Conservation (phyloP, 2,113 vertebrate species). For the Aix galericulata region DNA sequence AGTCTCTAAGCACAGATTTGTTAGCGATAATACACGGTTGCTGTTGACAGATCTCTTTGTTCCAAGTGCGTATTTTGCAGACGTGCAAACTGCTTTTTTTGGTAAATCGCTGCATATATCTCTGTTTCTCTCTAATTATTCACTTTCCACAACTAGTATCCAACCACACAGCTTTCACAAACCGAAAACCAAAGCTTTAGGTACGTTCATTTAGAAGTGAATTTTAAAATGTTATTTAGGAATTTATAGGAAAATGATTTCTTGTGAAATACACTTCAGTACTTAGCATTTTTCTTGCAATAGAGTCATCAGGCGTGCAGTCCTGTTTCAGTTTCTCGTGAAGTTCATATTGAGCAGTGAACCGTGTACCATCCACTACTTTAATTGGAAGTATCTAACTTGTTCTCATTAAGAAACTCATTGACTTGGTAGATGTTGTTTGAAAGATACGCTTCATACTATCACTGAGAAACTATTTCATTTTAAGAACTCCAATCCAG, state of each 20-base stretch:
- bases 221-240: neutral
- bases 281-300: neutral
- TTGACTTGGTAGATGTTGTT: neutral
- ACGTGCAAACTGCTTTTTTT: neutral
- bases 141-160: neutral
- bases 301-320: neutral
- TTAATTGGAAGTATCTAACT: neutral
- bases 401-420: neutral
- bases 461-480: neutral
- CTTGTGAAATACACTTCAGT: neutral
- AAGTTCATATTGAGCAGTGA: constrained; percentile 22
- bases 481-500: neutral
- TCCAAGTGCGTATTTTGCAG: neutral
- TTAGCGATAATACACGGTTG: neutral
- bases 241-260: neutral
- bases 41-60: neutral
- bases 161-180: neutral
- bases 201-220: neutral
- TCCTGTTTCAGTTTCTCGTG: neutral
- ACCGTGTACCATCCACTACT: neutral
- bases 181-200: neutral
- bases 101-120: neutral
- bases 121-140: neutral
- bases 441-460: neutral
- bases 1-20: neutral